Conservation (phyloP, 2,888 invertebrate genomes). For the Coleophora deauratella region DNA sequence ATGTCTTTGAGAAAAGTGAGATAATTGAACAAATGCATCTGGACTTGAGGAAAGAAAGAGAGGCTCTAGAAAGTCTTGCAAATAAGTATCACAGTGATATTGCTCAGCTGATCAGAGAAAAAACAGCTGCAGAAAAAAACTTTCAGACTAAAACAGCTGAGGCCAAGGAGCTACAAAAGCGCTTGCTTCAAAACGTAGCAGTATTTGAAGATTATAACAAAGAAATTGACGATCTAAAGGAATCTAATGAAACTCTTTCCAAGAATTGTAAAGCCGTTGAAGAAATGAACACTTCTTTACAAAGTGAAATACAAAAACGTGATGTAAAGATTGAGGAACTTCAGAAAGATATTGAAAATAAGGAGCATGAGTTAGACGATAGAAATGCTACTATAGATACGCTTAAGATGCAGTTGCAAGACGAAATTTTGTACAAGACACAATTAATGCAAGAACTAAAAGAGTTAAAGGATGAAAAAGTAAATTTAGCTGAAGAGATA, state of each 20-base stretch:
- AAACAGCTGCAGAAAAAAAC: constrained; percentile 25
- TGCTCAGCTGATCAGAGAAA: constrained; percentile 25
- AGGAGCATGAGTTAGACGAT: constrained; percentile 36
- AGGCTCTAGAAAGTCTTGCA: constrained; percentile 26
- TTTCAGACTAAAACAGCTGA: constrained; percentile 32
- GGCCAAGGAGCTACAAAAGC: constrained; percentile 27
- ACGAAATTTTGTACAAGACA: constrained; percentile 43
- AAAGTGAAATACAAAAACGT: constrained; percentile 31
- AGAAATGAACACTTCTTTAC: constrained; percentile 26
- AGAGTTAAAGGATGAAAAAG: constrained; percentile 24
- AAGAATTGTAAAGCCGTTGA: constrained; percentile 30
- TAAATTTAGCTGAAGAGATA: constrained; percentile 21
- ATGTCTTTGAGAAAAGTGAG: constrained; percentile 12
- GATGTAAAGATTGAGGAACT: constrained; percentile 28
- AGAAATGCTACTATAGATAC: constrained; percentile 34
- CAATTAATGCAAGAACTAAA: constrained; percentile 32
- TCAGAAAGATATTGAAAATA: constrained; percentile 33
- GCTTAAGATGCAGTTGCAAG: constrained; percentile 40
- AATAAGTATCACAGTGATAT: constrained; percentile 34
- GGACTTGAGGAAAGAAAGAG: constrained; percentile 41
- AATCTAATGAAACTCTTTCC: constrained; percentile 23
- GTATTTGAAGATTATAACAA: constrained; percentile 30
- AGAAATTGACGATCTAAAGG: constrained; percentile 31
- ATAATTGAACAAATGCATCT: constrained; percentile 26
- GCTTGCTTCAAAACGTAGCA: constrained; percentile 25